Conservation (phyloP, 37 sponge, comb jelly and placozoan genomes). For the Oopsacas minuta region DNA sequence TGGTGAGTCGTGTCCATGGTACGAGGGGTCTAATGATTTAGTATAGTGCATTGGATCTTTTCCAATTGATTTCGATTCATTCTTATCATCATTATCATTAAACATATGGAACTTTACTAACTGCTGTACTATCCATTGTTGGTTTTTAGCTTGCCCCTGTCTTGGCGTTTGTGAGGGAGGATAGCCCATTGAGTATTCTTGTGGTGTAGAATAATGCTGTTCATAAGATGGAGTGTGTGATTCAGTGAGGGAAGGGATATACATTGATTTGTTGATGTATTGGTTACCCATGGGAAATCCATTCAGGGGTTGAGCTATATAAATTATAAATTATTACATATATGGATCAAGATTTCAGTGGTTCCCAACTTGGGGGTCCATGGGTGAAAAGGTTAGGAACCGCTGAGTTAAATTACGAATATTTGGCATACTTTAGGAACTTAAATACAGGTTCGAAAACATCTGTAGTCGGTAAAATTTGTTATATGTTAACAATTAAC, state of each 20-base stretch:
- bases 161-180: conserved; percentile 2
- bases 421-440: too few relatives aligned
- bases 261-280: neutral
- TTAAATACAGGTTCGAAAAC: too few relatives aligned
- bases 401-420: too few relatives aligned
- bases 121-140: conserved; percentile 8
- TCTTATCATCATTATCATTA: neutral
- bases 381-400: too few relatives aligned
- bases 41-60: neutral
- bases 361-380: too few relatives aligned
- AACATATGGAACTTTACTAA: conserved; percentile 6
- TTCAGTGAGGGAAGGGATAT: neutral
- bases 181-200: neutral
- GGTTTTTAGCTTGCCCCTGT: conserved; percentile 13
- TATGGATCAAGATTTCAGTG: neutral
- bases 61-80: neutral
- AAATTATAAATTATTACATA: neutral
- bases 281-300: neutral
- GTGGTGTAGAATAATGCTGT: neutral
- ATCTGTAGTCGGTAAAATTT: too few relatives aligned
- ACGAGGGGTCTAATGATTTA: neutral
- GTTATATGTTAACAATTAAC: too few relatives aligned
- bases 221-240: neutral
- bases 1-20: neutral
- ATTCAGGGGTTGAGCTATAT: neutral